Evolutionary conservation across 2,113 vertebrate genomes (phyloP), one percentile per base, ranked within the genome.

Genomic region (Etia nguti): DNA sequence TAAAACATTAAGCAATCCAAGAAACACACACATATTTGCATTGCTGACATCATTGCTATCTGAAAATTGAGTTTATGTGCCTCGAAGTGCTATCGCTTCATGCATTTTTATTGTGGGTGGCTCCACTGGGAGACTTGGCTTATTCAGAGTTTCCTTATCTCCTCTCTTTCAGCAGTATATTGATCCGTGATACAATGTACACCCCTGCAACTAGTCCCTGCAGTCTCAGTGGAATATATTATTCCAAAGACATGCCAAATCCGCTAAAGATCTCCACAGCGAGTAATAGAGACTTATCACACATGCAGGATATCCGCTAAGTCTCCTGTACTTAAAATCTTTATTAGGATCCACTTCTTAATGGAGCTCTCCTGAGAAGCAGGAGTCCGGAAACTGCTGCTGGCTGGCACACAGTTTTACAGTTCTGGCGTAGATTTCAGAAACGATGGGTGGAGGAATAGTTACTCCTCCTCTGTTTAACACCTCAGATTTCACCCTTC

Each of bases 311-410:
- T 88, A 82, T 88, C 79, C 60, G 4, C 24, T 87, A 86, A 82
- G 81, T 80, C 73, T 68, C 73, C 56, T 56, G 60, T 60, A 56
- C 73, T 88, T 87, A 59, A 90, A 85, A 59, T 83, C 57, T 89
- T 77, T 91, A 79, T 89, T 80, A 90, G 81, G 79, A 89, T 86
- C 79, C 62, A 46, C 36, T 86, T 81, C 50, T 70, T 87, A 87
- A 83, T 85, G 83, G 87, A 82, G 86, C 81, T 83, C 56, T 83
- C 55, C 55, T 20, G 83, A 59, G 55, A 83, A 46, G 26, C 57
- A 11, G 43, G 52, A 82, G 70, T 65, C 85, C 9, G 26, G 75
- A 81, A 88, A 89, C 52, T 22, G n/a, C 70, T 54, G 43, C 84
- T 38, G 73, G 83, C 46, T 90, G 73, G 73, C 80, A 34, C 57